Percentiles rank a stretch among this genome's conserved stretches.
Evolutionary conservation across 35 echinoderm and acorn worm species (phyloP).

Genomic region (Apostichopus californicus): DNA sequence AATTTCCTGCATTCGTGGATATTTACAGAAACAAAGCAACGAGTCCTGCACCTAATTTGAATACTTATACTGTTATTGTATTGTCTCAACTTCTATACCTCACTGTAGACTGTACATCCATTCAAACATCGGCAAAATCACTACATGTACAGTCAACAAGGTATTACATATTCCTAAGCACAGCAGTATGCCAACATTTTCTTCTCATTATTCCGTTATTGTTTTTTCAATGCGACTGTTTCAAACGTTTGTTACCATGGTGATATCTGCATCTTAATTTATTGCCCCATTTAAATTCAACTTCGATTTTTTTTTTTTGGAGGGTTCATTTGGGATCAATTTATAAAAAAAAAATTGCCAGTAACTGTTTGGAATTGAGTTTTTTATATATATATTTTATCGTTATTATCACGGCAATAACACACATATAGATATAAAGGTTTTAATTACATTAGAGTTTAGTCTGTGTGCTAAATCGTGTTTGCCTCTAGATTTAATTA

Average conservation of each 20-base stretch:
- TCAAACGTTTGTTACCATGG: slow-evolving; percentile 1
- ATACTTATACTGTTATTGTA: no score
- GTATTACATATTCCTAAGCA: not conserved
- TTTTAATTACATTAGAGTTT: no score
- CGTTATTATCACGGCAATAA: not conserved
- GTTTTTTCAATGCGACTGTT: not conserved
- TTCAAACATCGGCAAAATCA: not conserved
- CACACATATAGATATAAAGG: no score
- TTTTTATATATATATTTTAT: not conserved
- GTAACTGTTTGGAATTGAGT: slow-evolving; percentile 17
- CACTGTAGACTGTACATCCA: no score
- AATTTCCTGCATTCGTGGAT: no score
- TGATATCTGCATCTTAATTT: slow-evolving; percentile 23
- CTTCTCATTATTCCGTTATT: not conserved
- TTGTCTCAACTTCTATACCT: no score
- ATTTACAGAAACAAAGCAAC: no score
- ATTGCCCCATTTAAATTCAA: not conserved
- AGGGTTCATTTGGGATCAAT: not conserved
- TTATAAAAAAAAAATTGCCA: not conserved
- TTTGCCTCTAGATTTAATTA: no score
- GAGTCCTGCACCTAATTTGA: no score
- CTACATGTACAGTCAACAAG: not conserved
- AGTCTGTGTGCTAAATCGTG: no score
- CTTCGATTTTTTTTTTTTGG: not conserved
- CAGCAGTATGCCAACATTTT: not conserved